phyloP scores from a whole-genome alignment of 2,113 vertebrate species.

The Myrmecophaga tridactyla region DNA sequence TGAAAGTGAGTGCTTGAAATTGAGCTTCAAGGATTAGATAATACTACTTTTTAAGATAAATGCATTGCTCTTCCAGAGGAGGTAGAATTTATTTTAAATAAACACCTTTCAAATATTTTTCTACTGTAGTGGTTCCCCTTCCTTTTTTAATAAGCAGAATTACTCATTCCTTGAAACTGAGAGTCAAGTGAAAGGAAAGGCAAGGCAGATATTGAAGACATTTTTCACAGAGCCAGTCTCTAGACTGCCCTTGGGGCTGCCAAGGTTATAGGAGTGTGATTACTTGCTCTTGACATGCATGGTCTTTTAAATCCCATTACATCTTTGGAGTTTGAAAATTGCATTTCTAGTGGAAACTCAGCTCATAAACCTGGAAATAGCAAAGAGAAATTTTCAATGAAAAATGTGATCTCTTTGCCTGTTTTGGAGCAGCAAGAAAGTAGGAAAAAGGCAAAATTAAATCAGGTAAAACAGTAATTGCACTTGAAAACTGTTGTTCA shows the following conservation, averaged over 20 bases:
- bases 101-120: not conserved
- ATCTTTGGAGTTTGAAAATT: slow-evolving; percentile 29
- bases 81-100: not conserved
- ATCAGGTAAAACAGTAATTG: not conserved
- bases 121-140: not conserved
- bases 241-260: too few species aligned
- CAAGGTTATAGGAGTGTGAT: not conserved
- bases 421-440: not conserved
- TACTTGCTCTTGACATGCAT: not conserved
- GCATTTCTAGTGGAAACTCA: not conserved
- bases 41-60: not conserved
- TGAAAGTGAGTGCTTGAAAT: not conserved
- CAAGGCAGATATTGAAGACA: not conserved
- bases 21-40: not conserved
- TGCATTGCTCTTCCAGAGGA: not conserved
- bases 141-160: not conserved
- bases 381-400: not conserved
- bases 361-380: not conserved
- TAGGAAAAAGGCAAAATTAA: not conserved
- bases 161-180: slow-evolving; percentile 9
- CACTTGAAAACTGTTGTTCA: not conserved
- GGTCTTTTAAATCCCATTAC: slow-evolving; percentile 17
- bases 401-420: not conserved
- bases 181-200: not conserved
- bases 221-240: not conserved